Conservation (phyloP, 2,113 vertebrate genomes). For the Lepus americanus region DNA sequence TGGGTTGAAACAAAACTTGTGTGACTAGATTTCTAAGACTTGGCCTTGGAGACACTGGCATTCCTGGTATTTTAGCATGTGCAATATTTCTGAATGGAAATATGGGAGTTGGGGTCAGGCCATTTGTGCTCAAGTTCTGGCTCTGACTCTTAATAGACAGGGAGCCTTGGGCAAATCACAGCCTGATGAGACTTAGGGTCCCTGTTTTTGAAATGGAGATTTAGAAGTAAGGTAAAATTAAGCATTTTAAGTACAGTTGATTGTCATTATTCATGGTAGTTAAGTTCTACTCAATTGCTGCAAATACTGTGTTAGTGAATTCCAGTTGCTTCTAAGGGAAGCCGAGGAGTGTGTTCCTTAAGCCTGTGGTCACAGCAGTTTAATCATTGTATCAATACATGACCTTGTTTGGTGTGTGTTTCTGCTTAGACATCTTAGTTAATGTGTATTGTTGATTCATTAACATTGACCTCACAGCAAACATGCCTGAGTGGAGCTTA, state of each 20-base stretch:
- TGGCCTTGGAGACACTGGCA: not conserved
- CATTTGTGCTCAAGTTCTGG: slow-evolving; percentile 52
- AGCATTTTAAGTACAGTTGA: not conserved
- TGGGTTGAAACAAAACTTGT: no score
- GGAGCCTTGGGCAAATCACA: not conserved
- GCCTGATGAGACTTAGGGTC: slow-evolving; percentile 15
- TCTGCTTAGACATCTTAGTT: slow-evolving; percentile 40
- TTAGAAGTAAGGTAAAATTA: slow-evolving; percentile 62
- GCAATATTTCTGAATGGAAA: slow-evolving; percentile 47
- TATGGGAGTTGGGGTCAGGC: not conserved
- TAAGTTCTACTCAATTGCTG: not conserved
- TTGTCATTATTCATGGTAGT: slow-evolving; percentile 45
- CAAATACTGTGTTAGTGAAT: not conserved
- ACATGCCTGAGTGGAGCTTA: not conserved
- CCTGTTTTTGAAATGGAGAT: slow-evolving; percentile 2
- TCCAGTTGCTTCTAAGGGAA: not conserved
- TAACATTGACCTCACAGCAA: not conserved
- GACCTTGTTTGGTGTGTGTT: not conserved
- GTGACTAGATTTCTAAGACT: not conserved
- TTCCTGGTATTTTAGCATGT: slow-evolving; percentile 30
- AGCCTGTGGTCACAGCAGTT: slow-evolving; percentile 7
- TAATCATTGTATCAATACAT: not conserved
- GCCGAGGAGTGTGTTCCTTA: not conserved
- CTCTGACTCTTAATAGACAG: not conserved
- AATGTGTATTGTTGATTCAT: not conserved